Conservation (phyloP, 2,797 vertebrate species). For the Myotis daubentonii region DNA sequence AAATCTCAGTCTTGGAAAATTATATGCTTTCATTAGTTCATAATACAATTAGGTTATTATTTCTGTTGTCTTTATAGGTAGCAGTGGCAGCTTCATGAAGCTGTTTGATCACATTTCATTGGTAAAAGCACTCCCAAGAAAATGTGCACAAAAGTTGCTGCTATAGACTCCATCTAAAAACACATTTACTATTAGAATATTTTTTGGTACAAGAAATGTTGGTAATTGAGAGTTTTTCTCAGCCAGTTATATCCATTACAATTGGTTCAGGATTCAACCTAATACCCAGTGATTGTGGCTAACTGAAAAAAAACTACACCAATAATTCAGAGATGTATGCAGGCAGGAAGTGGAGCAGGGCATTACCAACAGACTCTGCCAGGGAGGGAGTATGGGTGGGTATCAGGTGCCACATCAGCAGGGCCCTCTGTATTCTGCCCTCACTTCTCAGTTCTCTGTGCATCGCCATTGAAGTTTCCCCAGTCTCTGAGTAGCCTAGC, state of each 20-base stretch:
- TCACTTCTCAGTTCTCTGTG: background rate
- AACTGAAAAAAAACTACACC: background rate
- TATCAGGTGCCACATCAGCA: rapidly evolving
- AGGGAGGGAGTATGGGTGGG: background rate
- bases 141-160: background rate
- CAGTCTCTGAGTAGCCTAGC: background rate
- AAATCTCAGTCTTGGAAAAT: background rate
- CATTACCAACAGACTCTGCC: background rate
- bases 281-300: background rate
- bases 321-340: rapidly evolving
- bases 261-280: background rate
- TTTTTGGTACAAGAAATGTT: background rate
- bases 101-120: background rate
- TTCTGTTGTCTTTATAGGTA: background rate
- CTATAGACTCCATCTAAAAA: background rate
- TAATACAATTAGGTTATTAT: background rate
- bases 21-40: background rate
- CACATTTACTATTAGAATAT: background rate
- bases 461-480: background rate
- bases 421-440: rapidly evolving
- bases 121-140: background rate
- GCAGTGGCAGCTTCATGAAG: background rate
- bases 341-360: background rate
- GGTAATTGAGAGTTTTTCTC: background rate
- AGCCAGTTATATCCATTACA: background rate